Conservation (phyloP, 1,140 invertebrate genomes). For the Dreissena rostriformis region DNA sequence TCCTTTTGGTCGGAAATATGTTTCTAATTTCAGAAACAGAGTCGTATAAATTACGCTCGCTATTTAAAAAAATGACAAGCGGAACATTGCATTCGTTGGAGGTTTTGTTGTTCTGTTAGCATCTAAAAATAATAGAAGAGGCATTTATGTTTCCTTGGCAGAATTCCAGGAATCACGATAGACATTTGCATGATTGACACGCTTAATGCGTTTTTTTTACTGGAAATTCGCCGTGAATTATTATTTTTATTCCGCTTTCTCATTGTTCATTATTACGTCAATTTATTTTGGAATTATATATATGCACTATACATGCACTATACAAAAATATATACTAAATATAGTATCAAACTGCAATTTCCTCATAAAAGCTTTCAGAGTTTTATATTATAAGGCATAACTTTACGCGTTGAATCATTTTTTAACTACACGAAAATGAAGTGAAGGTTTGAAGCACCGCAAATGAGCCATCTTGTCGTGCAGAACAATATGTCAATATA, state of each 20-base stretch:
- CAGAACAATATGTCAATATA: not conserved
- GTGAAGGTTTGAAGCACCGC: not conserved
- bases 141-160: conserved; percentile 12
- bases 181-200: too few species aligned
- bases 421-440: not conserved
- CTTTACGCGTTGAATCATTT: too few species aligned
- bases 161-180: not conserved
- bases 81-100: conserved; percentile 44
- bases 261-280: too few species aligned
- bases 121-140: conserved; percentile 34
- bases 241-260: too few species aligned
- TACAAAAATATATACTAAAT: too few species aligned
- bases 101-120: conserved; percentile 58
- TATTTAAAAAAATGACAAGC: conserved; percentile 37
- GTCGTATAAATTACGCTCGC: conserved; percentile 33
- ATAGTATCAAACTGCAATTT: too few species aligned
- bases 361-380: too few species aligned
- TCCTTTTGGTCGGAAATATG: conserved; percentile 23
- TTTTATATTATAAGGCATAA: too few species aligned
- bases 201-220: too few species aligned
- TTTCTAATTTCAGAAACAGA: conserved; percentile 49
- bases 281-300: too few species aligned
- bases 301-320: too few species aligned
- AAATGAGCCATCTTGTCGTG: not conserved
- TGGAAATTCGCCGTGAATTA: too few species aligned